phyloP scores from a whole-genome alignment of 2,888 invertebrate genomes.

The Lagria hirta region DNA sequence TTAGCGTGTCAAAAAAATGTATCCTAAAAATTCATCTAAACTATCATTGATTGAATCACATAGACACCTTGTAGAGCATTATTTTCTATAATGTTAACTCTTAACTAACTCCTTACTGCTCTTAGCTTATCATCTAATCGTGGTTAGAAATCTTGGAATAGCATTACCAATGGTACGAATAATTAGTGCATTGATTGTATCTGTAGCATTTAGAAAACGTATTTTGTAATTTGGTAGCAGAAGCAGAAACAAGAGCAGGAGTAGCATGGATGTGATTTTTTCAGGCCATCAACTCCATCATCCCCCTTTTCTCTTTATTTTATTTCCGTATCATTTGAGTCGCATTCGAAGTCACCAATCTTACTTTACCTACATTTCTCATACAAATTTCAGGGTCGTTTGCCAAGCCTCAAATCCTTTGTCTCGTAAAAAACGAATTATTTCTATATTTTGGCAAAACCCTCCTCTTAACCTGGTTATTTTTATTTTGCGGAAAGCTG shows the following conservation, averaged over 20 bases:
- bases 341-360: slow-evolving; percentile 42
- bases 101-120: no score
- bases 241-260: slow-evolving; percentile 24
- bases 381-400: slow-evolving; percentile 33
- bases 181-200: slow-evolving; percentile 20
- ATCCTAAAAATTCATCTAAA: no score
- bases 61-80: no score
- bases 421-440: slow-evolving; percentile 30
- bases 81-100: no score
- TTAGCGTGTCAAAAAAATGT: no score
- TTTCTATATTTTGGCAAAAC: slow-evolving; percentile 29
- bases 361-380: slow-evolving; percentile 38
- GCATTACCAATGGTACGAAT: no score
- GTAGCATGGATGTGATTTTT: slow-evolving; percentile 40
- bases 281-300: slow-evolving; percentile 40
- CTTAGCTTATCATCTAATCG: no score
- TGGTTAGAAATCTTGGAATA: no score
- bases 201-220: slow-evolving; percentile 22
- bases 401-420: slow-evolving; percentile 24
- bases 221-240: slow-evolving; percentile 31
- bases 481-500: slow-evolving; percentile 3
- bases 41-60: no score
- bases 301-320: slow-evolving; percentile 40
- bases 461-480: slow-evolving; percentile 24
- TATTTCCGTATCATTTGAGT: slow-evolving; percentile 46